Conservation (phyloP, 2,888 invertebrate genomes). For the Troglohyphantes excavatus region DNA sequence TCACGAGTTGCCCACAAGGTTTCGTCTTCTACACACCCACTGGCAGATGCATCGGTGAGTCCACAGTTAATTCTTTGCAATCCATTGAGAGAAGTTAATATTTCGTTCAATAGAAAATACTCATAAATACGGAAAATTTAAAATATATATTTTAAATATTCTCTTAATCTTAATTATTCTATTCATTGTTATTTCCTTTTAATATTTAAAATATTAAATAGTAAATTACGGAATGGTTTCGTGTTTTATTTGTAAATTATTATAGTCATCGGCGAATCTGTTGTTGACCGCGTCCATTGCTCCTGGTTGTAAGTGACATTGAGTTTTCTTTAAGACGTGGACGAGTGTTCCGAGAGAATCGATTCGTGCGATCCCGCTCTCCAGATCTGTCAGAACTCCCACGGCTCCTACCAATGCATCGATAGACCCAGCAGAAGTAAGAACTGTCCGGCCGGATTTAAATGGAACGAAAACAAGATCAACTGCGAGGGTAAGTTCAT, state of each 20-base stretch:
- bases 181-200: too few species aligned
- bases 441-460: slow-evolving; percentile 82
- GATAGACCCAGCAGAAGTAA: slow-evolving; percentile 81
- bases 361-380: slow-evolving; percentile 82
- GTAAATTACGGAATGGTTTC: too few species aligned
- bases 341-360: slow-evolving; percentile 86
- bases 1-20: slow-evolving; percentile 75
- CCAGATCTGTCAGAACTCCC: slow-evolving; percentile 81
- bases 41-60: slow-evolving; percentile 76
- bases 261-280: too few species aligned
- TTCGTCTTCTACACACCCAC: slow-evolving; percentile 61
- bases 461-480: slow-evolving; percentile 81
- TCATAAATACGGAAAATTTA: not conserved
- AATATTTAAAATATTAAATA: too few species aligned
- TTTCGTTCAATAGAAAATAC: not conserved
- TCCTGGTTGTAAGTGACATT: too few species aligned
- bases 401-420: slow-evolving; percentile 83
- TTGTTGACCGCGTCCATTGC: too few species aligned
- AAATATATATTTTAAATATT: not conserved
- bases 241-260: too few species aligned
- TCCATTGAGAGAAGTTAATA: not conserved
- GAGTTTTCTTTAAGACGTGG: slow-evolving; percentile 85
- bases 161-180: not conserved
- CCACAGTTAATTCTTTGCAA: too few species aligned
- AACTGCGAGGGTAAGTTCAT: slow-evolving; percentile 81